Conservation (phyloP, 30 jellyfish, hydroid and myxozoan species). For the Turritopsis rubra region DNA sequence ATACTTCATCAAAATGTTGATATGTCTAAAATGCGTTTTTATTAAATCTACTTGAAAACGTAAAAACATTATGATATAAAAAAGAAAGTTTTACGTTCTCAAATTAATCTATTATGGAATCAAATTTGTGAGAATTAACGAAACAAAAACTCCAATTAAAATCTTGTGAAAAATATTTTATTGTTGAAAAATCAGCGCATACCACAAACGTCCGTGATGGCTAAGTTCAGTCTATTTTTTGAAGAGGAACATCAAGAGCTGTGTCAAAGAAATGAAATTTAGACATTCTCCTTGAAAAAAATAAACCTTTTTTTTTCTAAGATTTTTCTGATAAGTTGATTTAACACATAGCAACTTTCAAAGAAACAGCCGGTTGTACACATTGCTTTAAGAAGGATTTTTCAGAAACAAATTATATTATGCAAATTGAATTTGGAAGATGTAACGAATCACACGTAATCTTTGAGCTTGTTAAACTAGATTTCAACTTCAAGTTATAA, state of each 20-base stretch:
- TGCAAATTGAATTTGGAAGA: neutral
- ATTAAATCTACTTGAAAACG: neutral
- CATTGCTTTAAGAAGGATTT: neutral
- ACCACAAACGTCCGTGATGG: neutral
- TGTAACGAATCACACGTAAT: neutral
- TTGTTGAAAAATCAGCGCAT: neutral
- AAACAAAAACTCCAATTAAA: neutral
- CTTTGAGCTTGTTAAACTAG: neutral
- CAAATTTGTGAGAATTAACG: neutral
- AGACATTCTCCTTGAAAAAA: no score
- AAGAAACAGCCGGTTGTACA: neutral
- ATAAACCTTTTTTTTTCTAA: neutral
- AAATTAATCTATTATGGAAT: neutral
- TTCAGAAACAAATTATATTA: neutral
- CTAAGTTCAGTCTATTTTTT: neutral
- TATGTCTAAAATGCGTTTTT: neutral
- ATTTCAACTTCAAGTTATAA: neutral
- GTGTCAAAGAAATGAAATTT: no score
- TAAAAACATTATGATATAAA: neutral
- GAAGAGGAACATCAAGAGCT: no score
- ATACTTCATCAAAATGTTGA: neutral
- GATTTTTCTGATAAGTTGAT: neutral
- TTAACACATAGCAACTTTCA: neutral
- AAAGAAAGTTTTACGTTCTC: neutral
- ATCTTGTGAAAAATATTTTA: neutral